Conservation (phyloP, 2,113 vertebrate species). For the Phyllostomus hastatus region DNA sequence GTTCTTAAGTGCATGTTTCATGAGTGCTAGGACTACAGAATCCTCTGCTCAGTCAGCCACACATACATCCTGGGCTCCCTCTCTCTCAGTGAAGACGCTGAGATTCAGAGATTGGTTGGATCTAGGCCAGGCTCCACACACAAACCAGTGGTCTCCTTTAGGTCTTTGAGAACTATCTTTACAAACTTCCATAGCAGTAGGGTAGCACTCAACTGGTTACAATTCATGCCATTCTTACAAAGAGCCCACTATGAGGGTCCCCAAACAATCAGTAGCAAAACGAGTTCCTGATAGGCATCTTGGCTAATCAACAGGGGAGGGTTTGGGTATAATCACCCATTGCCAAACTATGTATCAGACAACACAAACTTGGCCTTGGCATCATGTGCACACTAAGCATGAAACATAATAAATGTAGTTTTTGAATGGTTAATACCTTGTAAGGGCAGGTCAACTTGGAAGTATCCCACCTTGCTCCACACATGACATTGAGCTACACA, state of each 20-base stretch:
- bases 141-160: neutral
- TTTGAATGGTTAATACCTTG: neutral
- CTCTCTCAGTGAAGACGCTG: neutral
- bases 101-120: neutral
- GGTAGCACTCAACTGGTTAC: neutral
- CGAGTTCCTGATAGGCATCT: neutral
- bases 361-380: neutral
- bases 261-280: neutral
- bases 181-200: neutral
- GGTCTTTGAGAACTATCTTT: conserved; percentile 25
- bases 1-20: neutral
- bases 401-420: neutral
- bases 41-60: neutral
- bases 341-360: neutral
- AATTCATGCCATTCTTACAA: neutral
- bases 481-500: neutral
- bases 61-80: neutral
- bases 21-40: neutral
- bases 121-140: neutral
- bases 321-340: neutral
- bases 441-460: neutral
- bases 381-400: neutral
- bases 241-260: neutral
- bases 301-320: neutral
- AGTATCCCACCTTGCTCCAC: neutral